A percentile compares a stretch with the other conserved stretches of the same genome.
Evolutionary conservation across 2,797 vertebrate genomes (phyloP).

Genomic region (Urocyon cinereoargenteus): DNA sequence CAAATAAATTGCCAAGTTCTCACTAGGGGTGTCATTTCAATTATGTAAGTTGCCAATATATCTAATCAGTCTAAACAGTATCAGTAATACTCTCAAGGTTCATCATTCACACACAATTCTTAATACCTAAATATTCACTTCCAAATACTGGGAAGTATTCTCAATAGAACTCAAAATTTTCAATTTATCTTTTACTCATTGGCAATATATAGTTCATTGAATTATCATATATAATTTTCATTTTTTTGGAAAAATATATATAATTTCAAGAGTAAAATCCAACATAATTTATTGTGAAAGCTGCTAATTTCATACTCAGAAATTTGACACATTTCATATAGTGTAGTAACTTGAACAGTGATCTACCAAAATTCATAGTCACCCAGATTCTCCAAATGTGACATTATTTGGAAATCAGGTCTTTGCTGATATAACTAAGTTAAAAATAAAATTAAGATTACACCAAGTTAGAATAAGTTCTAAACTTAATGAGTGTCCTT

Average conservation of each 20-base stretch:
- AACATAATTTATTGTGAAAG: not conserved
- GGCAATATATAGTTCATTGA: not conserved
- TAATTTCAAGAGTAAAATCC: not conserved
- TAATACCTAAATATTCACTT: not conserved
- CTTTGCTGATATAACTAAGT: not conserved
- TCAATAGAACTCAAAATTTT: not conserved
- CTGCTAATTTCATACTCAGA: not conserved
- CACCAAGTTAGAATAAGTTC: not conserved
- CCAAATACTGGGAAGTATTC: not conserved
- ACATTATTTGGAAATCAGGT: not conserved
- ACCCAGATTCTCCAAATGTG: not conserved
- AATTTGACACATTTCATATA: not conserved
- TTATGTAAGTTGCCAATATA: not conserved
- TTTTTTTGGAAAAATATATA: not conserved
- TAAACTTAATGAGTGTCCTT: not conserved
- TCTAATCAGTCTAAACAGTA: not conserved
- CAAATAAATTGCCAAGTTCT: not conserved
- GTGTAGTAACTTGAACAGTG: not conserved
- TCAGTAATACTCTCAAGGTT: not conserved
- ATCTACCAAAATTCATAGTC: not conserved
- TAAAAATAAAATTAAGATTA: not conserved
- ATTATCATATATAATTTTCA: not conserved
- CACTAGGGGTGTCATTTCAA: not conserved
- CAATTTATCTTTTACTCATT: not conserved
- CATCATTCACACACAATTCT: not conserved